These are phyloP conservation scores for Tragelaphus imberbis DNA, from an alignment of 2,113 vertebrate species.

Conservation along the genomic window DNA sequence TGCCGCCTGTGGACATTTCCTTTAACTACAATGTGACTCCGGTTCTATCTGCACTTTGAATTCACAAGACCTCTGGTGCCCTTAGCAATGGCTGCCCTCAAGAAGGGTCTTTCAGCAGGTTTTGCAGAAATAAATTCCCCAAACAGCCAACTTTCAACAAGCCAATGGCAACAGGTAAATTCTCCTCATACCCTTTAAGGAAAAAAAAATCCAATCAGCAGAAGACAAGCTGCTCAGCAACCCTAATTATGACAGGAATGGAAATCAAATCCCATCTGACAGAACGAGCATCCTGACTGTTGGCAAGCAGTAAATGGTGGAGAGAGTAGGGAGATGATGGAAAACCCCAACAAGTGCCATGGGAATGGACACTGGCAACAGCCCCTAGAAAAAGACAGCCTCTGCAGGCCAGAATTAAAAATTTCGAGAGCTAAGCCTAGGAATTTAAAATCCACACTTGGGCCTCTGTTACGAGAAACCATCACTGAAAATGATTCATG, in stretches of 20 bases:
- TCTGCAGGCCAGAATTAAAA: neutral
- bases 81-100: neutral
- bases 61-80: neutral
- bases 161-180: neutral
- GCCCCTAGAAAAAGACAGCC: neutral
- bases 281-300: neutral
- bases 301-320: rapidly evolving
- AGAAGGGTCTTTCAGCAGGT: neutral
- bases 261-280: neutral
- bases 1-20: neutral
- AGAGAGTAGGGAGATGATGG: neutral
- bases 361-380: neutral
- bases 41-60: neutral
- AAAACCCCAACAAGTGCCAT: neutral
- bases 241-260: neutral
- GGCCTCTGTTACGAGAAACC: neutral
- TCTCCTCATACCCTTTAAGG: neutral
- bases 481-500: neutral
- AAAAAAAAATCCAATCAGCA: neutral
- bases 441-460: neutral
- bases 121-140: neutral
- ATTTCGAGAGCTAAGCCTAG: neutral
- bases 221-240: neutral
- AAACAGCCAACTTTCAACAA: neutral
- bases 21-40: neutral